phyloP scores from a whole-genome alignment of 2,113 vertebrate genomes.

The Balaenoptera acutorostrata region DNA sequence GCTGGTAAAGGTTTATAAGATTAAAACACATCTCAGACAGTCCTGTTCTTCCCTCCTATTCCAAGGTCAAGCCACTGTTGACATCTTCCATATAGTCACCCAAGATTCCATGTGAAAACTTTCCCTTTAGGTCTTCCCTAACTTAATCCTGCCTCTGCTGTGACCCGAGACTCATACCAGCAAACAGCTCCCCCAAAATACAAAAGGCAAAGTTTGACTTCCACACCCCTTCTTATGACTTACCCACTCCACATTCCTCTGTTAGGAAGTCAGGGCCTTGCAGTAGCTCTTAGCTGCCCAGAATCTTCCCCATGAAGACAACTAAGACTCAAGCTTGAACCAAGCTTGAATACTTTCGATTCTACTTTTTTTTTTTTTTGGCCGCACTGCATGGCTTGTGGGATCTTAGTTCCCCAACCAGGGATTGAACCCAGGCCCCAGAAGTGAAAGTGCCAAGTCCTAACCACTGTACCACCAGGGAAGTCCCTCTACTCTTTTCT shows the following conservation, averaged over 20 bases:
- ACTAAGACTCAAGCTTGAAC: background rate
- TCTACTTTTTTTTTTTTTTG: background rate
- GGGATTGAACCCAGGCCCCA: background rate
- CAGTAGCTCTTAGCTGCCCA: background rate
- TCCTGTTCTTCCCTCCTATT: background rate
- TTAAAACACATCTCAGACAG: background rate
- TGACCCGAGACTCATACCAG: background rate
- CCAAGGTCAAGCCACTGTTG: background rate
- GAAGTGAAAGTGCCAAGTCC: background rate
- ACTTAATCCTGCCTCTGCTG: background rate
- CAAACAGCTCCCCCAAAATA: background rate
- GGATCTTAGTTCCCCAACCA: background rate
- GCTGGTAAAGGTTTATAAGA: background rate
- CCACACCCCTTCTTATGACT: background rate
- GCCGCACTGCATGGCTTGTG: background rate
- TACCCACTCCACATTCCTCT: background rate
- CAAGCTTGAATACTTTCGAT: no score
- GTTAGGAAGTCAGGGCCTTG: background rate
- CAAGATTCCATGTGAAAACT: background rate
- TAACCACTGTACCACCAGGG: background rate
- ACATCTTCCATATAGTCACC: background rate
- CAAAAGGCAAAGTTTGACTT: background rate
- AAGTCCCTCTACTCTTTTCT: background rate
- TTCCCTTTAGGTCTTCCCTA: background rate
- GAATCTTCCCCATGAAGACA: background rate